Percentiles rank a stretch among this genome's conserved stretches.
phyloP scores from a whole-genome alignment of 2,888 invertebrate genomes.

The Philereme transversata region DNA sequence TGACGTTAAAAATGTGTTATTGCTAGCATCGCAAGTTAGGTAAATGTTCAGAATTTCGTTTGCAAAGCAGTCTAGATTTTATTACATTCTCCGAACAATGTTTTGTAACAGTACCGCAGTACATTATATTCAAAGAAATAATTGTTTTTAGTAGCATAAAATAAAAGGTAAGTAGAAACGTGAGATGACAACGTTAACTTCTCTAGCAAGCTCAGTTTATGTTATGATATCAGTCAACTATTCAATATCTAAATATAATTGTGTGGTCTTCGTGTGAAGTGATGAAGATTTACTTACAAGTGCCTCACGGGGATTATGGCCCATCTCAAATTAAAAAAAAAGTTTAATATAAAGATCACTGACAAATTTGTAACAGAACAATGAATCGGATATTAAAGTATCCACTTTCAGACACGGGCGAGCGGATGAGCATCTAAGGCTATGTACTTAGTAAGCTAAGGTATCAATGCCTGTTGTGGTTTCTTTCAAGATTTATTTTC shows the following conservation, averaged over 20 bases:
- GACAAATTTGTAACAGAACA: conserved; percentile 85
- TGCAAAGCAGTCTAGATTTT: conserved; percentile 39
- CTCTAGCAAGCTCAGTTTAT: conserved; percentile 25
- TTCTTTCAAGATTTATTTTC: conserved; percentile 23
- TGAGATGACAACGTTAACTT: conserved; percentile 39
- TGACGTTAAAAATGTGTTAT: conserved; percentile 12
- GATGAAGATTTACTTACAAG: conserved; percentile 75
- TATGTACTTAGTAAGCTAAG: conserved; percentile 50
- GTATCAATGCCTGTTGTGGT: conserved; percentile 30
- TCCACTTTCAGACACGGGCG: conserved; percentile 80
- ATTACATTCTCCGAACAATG: conserved; percentile 48
- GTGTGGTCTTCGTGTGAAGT: conserved; percentile 72
- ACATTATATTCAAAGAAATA: conserved; percentile 35
- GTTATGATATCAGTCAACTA: conserved; percentile 26
- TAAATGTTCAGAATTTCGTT: conserved; percentile 28
- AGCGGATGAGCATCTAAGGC: conserved; percentile 70
- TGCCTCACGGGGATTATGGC: conserved; percentile 75
- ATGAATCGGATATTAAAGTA: conserved; percentile 83
- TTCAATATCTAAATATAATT: conserved; percentile 60
- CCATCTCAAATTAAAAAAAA: conserved; percentile 78
- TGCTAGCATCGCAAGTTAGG: conserved; percentile 13
- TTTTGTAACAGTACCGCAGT: conserved; percentile 33
- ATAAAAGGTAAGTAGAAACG: conserved; percentile 29
- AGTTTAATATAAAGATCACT: conserved; percentile 83
- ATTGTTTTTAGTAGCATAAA: conserved; percentile 28